Evolutionary conservation across 1,140 invertebrate species (phyloP).

Genomic region (Agrilus planipennis): DNA sequence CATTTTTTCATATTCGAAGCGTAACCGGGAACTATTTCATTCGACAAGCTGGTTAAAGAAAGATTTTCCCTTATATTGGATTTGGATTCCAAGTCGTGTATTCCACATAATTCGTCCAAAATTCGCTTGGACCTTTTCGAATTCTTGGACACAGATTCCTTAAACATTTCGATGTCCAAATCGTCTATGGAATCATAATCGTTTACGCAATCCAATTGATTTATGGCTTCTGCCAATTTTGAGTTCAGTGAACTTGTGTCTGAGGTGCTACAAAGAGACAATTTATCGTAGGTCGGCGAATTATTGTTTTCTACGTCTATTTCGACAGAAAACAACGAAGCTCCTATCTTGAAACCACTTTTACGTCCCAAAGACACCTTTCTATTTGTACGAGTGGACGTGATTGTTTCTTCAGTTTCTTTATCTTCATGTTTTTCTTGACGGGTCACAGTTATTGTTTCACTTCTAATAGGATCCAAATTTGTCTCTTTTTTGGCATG

Average conservation of each 20-base stretch:
- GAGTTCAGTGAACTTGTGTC: slow-evolving; percentile 1
- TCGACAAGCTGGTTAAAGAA: slow-evolving; percentile 10
- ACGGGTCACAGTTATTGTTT: background rate
- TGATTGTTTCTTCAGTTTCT: background rate
- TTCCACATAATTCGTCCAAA: slow-evolving; percentile 20
- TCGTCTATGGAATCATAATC: slow-evolving; percentile 21
- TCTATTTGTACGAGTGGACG: background rate
- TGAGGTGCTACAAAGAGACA: too few species aligned
- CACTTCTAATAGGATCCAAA: slow-evolving; percentile 15
- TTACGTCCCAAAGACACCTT: slow-evolving; percentile 10
- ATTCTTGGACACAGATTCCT: slow-evolving; percentile 16
- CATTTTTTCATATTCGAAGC: slow-evolving; percentile 25
- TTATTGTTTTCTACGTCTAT: background rate
- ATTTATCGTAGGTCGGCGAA: slow-evolving; percentile 1
- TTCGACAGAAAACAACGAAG: slow-evolving; percentile 10
- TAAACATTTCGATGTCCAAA: slow-evolving; percentile 22
- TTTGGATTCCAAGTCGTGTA: slow-evolving; percentile 16
- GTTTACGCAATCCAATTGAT: background rate
- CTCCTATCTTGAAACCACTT: slow-evolving; percentile 18
- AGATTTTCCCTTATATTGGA: slow-evolving; percentile 6
- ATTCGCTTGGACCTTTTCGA: slow-evolving; percentile 8
- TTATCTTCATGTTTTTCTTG: background rate
- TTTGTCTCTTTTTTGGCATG: slow-evolving; percentile 5
- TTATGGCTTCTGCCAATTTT: background rate
- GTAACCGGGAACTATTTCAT: too few species aligned